These are phyloP conservation scores for Plusia festucae DNA, from an alignment of 2,888 invertebrate genomes.

Conservation along the genomic window DNA sequence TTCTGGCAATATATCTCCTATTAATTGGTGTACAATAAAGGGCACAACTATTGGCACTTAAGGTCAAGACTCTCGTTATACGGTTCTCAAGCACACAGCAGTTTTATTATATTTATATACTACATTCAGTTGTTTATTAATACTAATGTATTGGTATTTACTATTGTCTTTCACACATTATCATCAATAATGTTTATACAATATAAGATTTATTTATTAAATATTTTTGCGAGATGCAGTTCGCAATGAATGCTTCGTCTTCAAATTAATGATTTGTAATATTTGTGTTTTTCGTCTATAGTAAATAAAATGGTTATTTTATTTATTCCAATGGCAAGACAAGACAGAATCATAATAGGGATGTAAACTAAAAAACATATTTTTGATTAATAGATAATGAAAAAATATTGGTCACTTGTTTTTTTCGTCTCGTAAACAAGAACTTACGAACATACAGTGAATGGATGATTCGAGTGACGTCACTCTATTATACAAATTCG, in stretches of 20 bases:
- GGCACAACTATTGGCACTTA: not conserved
- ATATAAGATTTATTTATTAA: not conserved
- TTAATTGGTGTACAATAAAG: slow-evolving; percentile 2
- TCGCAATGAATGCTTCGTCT: not conserved
- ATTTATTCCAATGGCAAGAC: too few relatives aligned
- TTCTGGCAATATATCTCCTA: not conserved
- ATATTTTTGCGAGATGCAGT: not conserved
- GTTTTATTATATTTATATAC: slow-evolving; percentile 8
- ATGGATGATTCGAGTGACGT: too few relatives aligned
- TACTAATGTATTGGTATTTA: slow-evolving; percentile 21
- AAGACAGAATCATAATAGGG: too few relatives aligned
- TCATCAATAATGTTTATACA: slow-evolving; percentile 12
- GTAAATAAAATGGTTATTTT: too few relatives aligned
- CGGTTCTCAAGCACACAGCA: slow-evolving; percentile 2
- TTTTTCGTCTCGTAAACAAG: too few relatives aligned
- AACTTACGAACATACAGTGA: too few relatives aligned
- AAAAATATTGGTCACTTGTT: too few relatives aligned
- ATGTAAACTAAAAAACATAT: too few relatives aligned
- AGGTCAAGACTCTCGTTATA: not conserved
- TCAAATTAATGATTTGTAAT: not conserved
- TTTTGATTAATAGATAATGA: too few relatives aligned
- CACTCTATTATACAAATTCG: too few relatives aligned
- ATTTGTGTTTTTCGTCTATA: not conserved
- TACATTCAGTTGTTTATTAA: slow-evolving; percentile 19
- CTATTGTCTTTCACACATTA: slow-evolving; percentile 21